phyloP scores from a whole-genome alignment of 2,888 invertebrate genomes.

The Torymus aiolomorphi region DNA sequence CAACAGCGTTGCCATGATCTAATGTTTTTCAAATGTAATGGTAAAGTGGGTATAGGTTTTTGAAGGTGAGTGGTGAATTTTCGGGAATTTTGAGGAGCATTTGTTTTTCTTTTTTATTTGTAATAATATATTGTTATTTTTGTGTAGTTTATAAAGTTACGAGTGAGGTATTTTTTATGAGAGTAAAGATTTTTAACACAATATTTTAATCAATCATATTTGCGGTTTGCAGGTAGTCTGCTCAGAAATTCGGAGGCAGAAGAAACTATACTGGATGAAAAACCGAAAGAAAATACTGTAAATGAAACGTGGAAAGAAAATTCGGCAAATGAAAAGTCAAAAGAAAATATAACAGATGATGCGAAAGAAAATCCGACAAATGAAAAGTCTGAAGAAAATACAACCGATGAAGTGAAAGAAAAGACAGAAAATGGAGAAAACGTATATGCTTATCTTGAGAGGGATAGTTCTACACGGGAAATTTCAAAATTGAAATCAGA shows the following conservation, averaged over 20 bases:
- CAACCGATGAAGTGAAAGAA: not conserved
- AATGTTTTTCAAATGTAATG: no score
- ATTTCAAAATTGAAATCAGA: conserved; percentile 91
- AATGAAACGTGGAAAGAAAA: not conserved
- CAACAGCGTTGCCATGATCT: not conserved
- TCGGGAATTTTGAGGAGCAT: no score
- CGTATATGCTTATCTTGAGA: conserved; percentile 86
- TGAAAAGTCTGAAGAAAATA: conserved; percentile 1
- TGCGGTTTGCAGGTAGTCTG: no score
- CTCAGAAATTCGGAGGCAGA: not conserved
- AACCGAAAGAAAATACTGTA: not conserved
- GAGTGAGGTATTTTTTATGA: no score
- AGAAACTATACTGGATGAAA: not conserved
- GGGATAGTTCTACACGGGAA: conserved; percentile 93
- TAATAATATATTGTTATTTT: no score
- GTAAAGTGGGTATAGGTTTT: no score
- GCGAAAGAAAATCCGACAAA: not conserved
- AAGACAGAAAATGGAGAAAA: conserved; percentile 62
- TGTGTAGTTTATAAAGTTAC: no score
- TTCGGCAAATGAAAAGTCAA: not conserved
- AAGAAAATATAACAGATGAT: no score
- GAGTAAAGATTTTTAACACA: no score
- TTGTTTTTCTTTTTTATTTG: no score
- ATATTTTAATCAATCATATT: no score
- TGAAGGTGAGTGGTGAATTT: no score